A percentile compares a stretch with the other conserved stretches of the same genome.
Conservation (phyloP, 2,888 invertebrate species). For the Meiosimyza decipiens region DNA sequence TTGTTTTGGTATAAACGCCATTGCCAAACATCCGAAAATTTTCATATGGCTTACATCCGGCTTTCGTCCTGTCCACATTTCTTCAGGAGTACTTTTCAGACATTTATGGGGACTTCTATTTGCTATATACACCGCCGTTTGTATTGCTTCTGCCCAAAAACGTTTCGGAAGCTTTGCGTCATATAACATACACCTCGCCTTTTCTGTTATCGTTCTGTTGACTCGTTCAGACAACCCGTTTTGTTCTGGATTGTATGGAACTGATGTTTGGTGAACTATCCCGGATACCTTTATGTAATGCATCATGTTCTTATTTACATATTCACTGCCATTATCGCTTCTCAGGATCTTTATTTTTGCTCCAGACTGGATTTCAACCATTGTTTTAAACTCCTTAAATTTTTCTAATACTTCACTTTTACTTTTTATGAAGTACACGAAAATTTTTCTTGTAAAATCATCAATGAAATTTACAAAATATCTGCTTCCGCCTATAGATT, state of each 20-base stretch:
- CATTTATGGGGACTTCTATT: too few relatives aligned
- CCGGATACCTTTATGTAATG: background rate
- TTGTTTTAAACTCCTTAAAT: background rate
- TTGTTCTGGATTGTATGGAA: background rate
- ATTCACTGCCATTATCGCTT: background rate
- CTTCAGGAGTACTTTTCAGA: too few relatives aligned
- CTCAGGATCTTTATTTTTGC: slow-evolving; percentile 3
- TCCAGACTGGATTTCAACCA: background rate
- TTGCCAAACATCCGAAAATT: too few relatives aligned
- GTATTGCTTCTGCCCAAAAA: too few relatives aligned
- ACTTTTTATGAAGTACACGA: slow-evolving; percentile 1
- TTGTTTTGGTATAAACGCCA: too few relatives aligned
- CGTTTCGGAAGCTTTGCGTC: too few relatives aligned
- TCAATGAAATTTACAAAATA: background rate
- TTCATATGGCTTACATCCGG: too few relatives aligned
- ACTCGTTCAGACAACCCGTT: too few relatives aligned
- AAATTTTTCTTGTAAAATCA: background rate
- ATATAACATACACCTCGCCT: too few relatives aligned
- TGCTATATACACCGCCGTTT: too few relatives aligned
- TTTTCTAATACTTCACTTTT: background rate
- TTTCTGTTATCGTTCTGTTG: too few relatives aligned
- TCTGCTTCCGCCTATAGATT: background rate
- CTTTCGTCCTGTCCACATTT: too few relatives aligned
- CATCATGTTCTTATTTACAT: background rate
- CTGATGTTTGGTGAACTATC: background rate